Evolutionary conservation across 2,113 vertebrate species (phyloP).

Genomic region (Melanotaenia duboulayi): DNA sequence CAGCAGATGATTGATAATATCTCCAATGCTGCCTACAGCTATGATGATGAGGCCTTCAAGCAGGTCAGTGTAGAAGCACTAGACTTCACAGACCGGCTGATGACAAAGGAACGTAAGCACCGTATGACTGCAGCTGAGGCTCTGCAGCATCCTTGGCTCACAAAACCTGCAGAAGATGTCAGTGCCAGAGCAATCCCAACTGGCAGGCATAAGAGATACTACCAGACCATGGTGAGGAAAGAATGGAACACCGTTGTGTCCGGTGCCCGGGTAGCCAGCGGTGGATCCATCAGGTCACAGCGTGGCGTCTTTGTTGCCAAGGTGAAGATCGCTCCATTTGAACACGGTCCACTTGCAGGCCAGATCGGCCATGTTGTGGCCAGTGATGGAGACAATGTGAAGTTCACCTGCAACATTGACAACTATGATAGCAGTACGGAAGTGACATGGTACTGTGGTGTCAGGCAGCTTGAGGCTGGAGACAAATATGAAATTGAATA

Average conservation of each 20-base stretch:
- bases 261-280: constrained; percentile 92
- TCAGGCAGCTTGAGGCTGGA: constrained; percentile 91
- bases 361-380: constrained; percentile 88
- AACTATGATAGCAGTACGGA: constrained; percentile 96
- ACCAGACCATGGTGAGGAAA: constrained; percentile 92
- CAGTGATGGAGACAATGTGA: constrained; percentile 89
- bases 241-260: constrained; percentile 95
- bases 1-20: constrained; percentile 98
- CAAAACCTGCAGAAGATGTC: constrained; percentile 86
- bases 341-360: constrained; percentile 92
- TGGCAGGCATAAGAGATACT: constrained; percentile 93
- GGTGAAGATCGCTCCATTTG: constrained; percentile 96
- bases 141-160: constrained; percentile 91
- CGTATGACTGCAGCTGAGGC: constrained; percentile 96
- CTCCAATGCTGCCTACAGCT: constrained; percentile 92
- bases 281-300: constrained; percentile 93
- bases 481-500: constrained; percentile 95
- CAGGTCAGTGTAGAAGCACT: constrained; percentile 90
- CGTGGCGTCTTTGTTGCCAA: constrained; percentile 91
- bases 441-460: constrained; percentile 98
- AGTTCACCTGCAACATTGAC: constrained; percentile 92
- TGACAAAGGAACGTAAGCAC: constrained; percentile 95
- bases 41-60: constrained; percentile 95
- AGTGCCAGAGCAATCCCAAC: constrained; percentile 90
- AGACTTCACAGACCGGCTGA: constrained; percentile 93